Conservation (phyloP, 2,113 vertebrate species). For the Felis chaus region DNA sequence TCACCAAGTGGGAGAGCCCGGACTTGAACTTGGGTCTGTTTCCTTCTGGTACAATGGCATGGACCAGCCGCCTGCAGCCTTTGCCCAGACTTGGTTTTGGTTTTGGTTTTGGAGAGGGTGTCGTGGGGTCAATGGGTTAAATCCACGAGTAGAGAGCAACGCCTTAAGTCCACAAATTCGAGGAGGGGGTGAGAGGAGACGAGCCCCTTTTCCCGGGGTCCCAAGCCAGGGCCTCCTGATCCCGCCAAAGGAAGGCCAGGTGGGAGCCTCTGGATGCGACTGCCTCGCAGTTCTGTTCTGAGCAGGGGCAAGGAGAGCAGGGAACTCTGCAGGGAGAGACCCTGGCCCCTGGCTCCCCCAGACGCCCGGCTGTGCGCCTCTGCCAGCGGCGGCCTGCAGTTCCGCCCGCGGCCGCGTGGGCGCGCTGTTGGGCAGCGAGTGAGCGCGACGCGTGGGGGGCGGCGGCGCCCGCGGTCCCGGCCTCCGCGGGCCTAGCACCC, state of each 20-base stretch:
- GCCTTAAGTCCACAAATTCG: too few species aligned
- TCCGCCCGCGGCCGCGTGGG: background rate
- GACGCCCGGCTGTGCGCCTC: background rate
- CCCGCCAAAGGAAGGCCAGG: background rate
- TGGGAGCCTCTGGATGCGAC: background rate
- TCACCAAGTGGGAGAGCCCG: background rate
- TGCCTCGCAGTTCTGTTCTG: background rate
- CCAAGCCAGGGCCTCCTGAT: background rate
- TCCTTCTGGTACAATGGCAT: background rate
- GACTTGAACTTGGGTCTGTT: fast-evolving
- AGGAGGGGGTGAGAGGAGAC: fast-evolving
- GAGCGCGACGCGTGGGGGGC: conserved; percentile 10
- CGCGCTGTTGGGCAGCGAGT: conserved; percentile 68
- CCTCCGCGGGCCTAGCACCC: background rate
- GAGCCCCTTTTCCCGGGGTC: background rate
- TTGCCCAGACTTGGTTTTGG: too few species aligned
- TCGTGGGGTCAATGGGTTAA: background rate
- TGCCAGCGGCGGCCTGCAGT: background rate
- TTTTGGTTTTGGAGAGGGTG: background rate
- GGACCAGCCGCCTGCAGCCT: background rate
- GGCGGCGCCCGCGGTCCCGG: background rate
- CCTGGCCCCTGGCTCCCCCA: background rate
- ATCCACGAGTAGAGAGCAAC: fast-evolving
- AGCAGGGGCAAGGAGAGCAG: background rate
- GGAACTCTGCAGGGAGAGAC: background rate